These are phyloP conservation scores for Halcyon badia DNA, from an alignment of 2,797 vertebrate genomes.

Conservation along the genomic window DNA sequence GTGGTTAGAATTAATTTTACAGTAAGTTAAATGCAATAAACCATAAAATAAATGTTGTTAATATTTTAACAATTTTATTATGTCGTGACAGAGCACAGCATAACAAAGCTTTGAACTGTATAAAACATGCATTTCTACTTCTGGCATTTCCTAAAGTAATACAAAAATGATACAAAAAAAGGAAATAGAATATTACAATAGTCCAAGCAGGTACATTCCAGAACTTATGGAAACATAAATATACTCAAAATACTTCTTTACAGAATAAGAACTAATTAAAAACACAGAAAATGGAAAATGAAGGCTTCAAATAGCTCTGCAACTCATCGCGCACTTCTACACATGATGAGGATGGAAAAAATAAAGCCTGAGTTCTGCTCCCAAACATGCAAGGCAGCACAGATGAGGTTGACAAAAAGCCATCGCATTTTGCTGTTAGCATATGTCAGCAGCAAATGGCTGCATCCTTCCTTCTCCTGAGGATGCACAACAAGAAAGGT, in stretches of 20 bases:
- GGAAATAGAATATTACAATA: background rate
- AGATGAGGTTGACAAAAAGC: background rate
- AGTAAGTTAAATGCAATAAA: constrained; percentile 23
- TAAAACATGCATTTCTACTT: background rate
- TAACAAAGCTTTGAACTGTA: background rate
- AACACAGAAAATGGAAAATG: background rate
- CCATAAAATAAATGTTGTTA: background rate
- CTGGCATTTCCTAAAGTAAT: background rate
- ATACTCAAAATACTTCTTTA: background rate
- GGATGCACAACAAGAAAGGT: background rate
- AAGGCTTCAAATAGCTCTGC: background rate
- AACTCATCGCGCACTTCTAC: background rate
- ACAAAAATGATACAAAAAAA: background rate
- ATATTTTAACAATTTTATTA: background rate
- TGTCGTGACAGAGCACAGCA: background rate
- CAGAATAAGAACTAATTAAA: background rate
- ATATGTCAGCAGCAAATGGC: background rate
- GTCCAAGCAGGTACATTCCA: background rate
- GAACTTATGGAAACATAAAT: background rate
- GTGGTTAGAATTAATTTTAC: background rate
- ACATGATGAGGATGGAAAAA: background rate
- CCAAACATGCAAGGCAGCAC: background rate
- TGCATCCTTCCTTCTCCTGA: background rate
- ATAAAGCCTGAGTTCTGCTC: background rate
- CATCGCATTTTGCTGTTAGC: background rate